A percentile compares a stretch with the other conserved stretches of the same genome.
Evolutionary conservation across 2,888 invertebrate genomes (phyloP).

Genomic region (Stomorhina lunata): DNA sequence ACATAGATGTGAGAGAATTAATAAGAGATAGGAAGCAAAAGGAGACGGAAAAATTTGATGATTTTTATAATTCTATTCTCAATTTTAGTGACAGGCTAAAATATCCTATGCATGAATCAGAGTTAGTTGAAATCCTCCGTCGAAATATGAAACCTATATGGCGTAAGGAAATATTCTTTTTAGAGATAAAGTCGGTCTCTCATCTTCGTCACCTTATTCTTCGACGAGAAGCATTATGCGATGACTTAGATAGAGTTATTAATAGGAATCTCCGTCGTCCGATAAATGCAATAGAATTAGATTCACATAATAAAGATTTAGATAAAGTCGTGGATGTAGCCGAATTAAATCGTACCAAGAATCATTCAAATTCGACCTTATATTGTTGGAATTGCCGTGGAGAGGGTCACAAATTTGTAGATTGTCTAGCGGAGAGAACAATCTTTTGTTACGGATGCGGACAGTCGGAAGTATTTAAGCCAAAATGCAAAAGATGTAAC

Average conservation of each 20-base stretch:
- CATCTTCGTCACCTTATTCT: background rate
- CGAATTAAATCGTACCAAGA: too few species aligned
- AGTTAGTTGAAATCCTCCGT: background rate
- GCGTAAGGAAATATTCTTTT: too few species aligned
- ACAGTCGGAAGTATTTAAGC: too few species aligned
- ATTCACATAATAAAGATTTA: too few species aligned
- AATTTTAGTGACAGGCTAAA: background rate
- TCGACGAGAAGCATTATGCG: background rate
- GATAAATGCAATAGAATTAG: background rate
- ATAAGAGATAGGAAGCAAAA: slow-evolving; percentile 50
- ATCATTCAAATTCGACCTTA: too few species aligned
- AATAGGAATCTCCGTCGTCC: background rate
- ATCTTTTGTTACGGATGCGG: slow-evolving; percentile 51
- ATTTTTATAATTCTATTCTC: slow-evolving; percentile 30
- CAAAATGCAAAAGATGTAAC: slow-evolving; percentile 31
- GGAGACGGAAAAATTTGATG: slow-evolving; percentile 42
- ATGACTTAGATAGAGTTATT: slow-evolving; percentile 2
- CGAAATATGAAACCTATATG: background rate
- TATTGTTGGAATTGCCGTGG: slow-evolving; percentile 49
- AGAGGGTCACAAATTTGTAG: slow-evolving; percentile 28
- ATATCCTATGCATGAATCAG: too few species aligned
- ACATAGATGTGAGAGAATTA: slow-evolving; percentile 38
- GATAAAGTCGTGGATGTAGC: too few species aligned
- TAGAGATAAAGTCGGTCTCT: background rate
- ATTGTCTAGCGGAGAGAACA: slow-evolving; percentile 33